Evolutionary conservation across 1,140 invertebrate genomes (phyloP).

Genomic region (Cardiocondyla obscurior): DNA sequence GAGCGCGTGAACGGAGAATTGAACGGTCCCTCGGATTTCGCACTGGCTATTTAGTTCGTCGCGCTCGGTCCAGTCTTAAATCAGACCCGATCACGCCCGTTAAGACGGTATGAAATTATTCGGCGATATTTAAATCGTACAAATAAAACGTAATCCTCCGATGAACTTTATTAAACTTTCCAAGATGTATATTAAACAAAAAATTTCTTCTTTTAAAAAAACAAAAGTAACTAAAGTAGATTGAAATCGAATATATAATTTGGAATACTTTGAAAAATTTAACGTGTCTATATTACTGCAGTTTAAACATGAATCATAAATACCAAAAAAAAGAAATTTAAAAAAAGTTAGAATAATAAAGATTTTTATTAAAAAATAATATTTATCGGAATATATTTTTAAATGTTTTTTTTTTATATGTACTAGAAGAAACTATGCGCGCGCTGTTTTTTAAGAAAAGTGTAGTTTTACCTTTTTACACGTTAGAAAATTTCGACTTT

Average conservation of each 20-base stretch:
- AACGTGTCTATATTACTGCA: no score
- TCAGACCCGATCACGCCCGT: neutral
- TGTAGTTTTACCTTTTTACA: neutral
- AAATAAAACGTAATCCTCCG: neutral
- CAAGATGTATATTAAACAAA: neutral
- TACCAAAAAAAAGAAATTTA: neutral
- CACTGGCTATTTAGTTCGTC: constrained; percentile 11
- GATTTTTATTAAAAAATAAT: neutral
- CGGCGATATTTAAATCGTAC: neutral
- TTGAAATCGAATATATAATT: neutral
- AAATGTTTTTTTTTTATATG: no score
- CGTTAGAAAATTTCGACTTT: neutral
- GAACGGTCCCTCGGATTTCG: constrained; percentile 15
- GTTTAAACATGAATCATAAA: neutral
- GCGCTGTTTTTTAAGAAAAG: no score
- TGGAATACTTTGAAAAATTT: no score
- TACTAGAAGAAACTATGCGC: no score
- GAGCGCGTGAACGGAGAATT: constrained; percentile 40
- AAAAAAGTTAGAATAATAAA: no score
- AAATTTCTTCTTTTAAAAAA: no score
- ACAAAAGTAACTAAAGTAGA: neutral
- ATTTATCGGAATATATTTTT: neutral
- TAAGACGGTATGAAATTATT: neutral
- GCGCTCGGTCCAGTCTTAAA: constrained; percentile 12
- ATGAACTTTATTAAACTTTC: neutral